Evolutionary conservation across 1,140 invertebrate species (phyloP), one percentile per base, ranked within the genome.

Genomic region (Bacillus rossius): DNA sequence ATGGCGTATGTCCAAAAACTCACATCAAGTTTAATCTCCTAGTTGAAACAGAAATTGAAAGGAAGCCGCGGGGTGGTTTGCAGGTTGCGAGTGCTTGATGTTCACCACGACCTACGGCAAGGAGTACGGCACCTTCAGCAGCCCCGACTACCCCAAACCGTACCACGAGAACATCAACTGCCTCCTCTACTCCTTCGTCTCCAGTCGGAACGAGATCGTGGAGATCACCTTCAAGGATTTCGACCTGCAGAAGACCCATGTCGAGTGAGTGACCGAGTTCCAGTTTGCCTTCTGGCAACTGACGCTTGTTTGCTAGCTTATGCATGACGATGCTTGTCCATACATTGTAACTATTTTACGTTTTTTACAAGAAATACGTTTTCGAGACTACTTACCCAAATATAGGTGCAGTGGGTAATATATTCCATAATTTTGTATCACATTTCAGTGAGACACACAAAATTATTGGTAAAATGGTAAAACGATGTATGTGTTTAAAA

Each of bases 111-210:
- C 87, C 34, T 85, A 84, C 70, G 88, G 85, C 62, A 88, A 88
- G 67, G 85, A 87, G 67, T 82, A 83, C 57, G 90, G 89, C 49
- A 82, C 81, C 19, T 92, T 94, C 76, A 89, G 81, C 66, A 91
- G 88, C 57, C 89, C 90, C 1, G 87, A 92, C 73, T 92, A 84
- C 73, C 89, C 89, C 0, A 81, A 81, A 61, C 79, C 81, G 38
- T 93, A 93, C 71, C 84, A 85, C 2, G 65, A 82, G 8, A 84
- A 85, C 65, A 82, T 90, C 65, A 81, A 87, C 73, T 94, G 91
- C 70, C 81, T 93, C 25, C 81, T 93, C n/a, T 93, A 92, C 75
- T 91, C 88, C 8, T 94, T 94, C 73, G 73, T 86, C 53, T 88
- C 85, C 1, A 83, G 82, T 49, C 76, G 83, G 1, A 83, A 88